Base-by-base conservation (phyloP, 2,888 invertebrate genomes). In the Melolontha melolontha region DNA sequence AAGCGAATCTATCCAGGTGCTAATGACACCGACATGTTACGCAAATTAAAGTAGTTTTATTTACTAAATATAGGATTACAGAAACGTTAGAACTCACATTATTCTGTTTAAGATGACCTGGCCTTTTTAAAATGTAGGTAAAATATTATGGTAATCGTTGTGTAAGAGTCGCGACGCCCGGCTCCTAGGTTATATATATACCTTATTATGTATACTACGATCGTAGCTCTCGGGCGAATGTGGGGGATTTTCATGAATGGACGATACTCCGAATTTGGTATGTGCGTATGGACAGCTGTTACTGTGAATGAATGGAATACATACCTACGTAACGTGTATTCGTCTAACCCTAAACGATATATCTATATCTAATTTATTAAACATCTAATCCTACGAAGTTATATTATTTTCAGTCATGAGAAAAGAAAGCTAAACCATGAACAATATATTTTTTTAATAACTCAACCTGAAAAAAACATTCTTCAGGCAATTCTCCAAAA, bases 1-100 rank as follows among this genome's bases (percentile, higher is more conserved):
- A 82, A 82, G 81, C 81, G 81, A 82, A 82, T 78, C 76, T 78
- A 77, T 80, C 52, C 69, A 69, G 69, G 69, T 69, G 69, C 51
- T 69, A 69, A 69, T 66, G 66, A 67, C 44, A 51, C 47, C 8
- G 47, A 16, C 62, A 22, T 42, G 16, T 67, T 67, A 67, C 42
- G 62, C 51, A 67, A 22, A 67, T 62, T 62, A 66, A 39, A 14
- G 41, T 57, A 14, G 7, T 42, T 62, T 16, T 49, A 49, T 5
- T 10, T 47, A 62, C 7, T 10, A 34, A 8, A 34, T 5, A 49
- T 29, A 14, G 12, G 39, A 47, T 49, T 49, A 34, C 34, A 7
- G 34, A 47, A 62, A 6, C 16, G 47, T 7, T 11, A 5, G 29
- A 34, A 10, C 2, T 6, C 34, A 6, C 34, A 34, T 34, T 34